phyloP scores from a whole-genome alignment of 2,113 vertebrate species.

The Hemiprocne comata region DNA sequence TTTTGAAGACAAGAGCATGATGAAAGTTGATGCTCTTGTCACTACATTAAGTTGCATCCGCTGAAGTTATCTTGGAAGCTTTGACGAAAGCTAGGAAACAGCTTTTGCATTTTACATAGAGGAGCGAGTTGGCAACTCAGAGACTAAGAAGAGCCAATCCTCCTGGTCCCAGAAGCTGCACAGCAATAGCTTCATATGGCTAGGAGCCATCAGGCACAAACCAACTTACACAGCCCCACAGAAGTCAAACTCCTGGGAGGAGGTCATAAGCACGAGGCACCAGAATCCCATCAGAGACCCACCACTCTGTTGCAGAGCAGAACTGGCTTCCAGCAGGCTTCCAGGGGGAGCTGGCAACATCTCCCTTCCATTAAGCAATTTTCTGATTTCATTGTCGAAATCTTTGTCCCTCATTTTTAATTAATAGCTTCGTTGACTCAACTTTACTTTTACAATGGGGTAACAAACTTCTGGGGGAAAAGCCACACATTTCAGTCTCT shows the following conservation, averaged over 20 bases:
- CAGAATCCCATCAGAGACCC: not conserved
- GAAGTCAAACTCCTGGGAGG: not conserved
- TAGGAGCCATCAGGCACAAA: slow-evolving; percentile 12
- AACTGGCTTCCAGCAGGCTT: slow-evolving; percentile 39
- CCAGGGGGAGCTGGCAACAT: not conserved
- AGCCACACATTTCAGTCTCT: slow-evolving; percentile 12
- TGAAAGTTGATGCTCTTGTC: not conserved
- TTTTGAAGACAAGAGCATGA: not conserved
- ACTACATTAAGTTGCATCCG: not conserved
- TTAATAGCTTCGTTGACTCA: not conserved
- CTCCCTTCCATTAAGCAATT: slow-evolving; percentile 14
- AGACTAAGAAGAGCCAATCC: not conserved
- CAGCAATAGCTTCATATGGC: slow-evolving; percentile 7
- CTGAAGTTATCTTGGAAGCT: not conserved
- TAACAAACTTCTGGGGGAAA: slow-evolving; percentile 36
- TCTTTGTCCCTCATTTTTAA: slow-evolving; percentile 6
- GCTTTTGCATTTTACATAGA: not conserved
- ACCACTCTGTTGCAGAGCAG: not conserved
- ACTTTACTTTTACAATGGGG: slow-evolving; percentile 18
- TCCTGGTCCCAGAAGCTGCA: not conserved
- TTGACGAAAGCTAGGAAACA: not conserved
- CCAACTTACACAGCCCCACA: not conserved
- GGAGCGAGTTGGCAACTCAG: not conserved
- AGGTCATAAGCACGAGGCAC: not conserved
- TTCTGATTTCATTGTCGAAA: slow-evolving; percentile 17